A percentile compares a stretch with the other conserved stretches of the same genome.
Conservation (phyloP, 1,140 invertebrate genomes). For the Drosophila insularis region DNA sequence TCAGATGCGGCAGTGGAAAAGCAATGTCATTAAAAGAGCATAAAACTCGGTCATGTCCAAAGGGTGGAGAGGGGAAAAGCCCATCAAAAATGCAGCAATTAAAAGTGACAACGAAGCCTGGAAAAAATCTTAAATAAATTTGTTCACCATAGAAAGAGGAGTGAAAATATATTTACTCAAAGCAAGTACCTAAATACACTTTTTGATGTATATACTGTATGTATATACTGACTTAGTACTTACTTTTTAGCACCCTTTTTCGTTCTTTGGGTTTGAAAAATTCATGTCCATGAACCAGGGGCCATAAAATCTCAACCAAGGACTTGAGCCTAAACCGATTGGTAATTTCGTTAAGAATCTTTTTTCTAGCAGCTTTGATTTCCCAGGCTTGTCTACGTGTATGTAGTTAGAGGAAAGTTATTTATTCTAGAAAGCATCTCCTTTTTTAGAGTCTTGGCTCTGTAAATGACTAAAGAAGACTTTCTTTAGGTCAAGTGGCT, state of each 20-base stretch:
- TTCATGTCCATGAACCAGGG: constrained; percentile 45
- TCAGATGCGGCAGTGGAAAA: neutral
- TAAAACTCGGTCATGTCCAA: constrained; percentile 52
- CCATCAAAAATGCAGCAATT: constrained; percentile 77
- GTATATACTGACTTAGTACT: neutral
- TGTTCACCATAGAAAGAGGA: constrained; percentile 15
- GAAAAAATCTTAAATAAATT: constrained; percentile 56
- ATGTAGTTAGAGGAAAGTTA: too few species aligned
- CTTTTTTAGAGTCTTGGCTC: too few species aligned
- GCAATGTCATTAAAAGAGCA: constrained; percentile 59
- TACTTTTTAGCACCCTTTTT: constrained; percentile 54
- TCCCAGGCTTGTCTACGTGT: too few species aligned
- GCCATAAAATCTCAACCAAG: constrained; percentile 31
- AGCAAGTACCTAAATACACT: too few species aligned
- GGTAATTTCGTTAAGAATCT: constrained; percentile 39
- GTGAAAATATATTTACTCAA: neutral
- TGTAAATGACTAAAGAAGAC: too few species aligned
- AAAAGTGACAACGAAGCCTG: constrained; percentile 59
- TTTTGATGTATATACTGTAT: neutral
- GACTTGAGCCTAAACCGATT: constrained; percentile 61
- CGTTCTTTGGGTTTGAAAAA: constrained; percentile 55
- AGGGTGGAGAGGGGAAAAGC: constrained; percentile 43
- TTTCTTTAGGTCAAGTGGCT: too few species aligned
- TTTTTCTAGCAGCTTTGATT: constrained; percentile 1
- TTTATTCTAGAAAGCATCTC: too few species aligned